A percentile compares a stretch with the other conserved stretches of the same genome.
Conservation (phyloP, 2,888 invertebrate species). For the Drosophila borborema region DNA sequence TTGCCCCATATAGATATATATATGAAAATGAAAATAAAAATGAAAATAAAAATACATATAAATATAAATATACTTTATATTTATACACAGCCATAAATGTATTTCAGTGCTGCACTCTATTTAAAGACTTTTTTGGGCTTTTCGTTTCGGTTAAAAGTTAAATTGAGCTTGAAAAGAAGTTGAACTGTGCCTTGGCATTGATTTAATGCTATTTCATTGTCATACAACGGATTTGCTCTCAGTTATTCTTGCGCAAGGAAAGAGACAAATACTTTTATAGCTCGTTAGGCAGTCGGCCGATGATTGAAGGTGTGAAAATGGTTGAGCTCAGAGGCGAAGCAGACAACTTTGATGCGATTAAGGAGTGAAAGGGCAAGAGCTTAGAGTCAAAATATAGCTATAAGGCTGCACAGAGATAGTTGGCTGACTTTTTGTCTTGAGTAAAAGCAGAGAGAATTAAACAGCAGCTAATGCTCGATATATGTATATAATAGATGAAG, state of each 20-base stretch:
- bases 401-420: neutral
- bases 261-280: slow-evolving; percentile 5
- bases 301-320: neutral
- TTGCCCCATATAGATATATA: slow-evolving; percentile 30
- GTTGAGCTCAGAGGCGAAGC: neutral
- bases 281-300: neutral
- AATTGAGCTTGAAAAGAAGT: slow-evolving; percentile 18
- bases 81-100: neutral
- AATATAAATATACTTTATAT: neutral
- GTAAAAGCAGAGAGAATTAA: too few relatives aligned
- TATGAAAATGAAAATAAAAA: neutral
- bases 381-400: neutral
- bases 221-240: neutral
- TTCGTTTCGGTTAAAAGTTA: slow-evolving; percentile 8
- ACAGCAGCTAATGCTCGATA: too few relatives aligned
- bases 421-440: neutral
- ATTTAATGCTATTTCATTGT: slow-evolving; percentile 19
- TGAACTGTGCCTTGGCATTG: neutral
- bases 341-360: slow-evolving; percentile 1
- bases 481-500: too few relatives aligned
- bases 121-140: neutral
- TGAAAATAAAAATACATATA: neutral
- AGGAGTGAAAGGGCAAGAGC: neutral
- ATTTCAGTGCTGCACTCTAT: neutral
- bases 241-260: neutral